These are phyloP conservation scores for Centropus unirufus DNA, from an alignment of 2,113 vertebrate species.

Conservation along the genomic window DNA sequence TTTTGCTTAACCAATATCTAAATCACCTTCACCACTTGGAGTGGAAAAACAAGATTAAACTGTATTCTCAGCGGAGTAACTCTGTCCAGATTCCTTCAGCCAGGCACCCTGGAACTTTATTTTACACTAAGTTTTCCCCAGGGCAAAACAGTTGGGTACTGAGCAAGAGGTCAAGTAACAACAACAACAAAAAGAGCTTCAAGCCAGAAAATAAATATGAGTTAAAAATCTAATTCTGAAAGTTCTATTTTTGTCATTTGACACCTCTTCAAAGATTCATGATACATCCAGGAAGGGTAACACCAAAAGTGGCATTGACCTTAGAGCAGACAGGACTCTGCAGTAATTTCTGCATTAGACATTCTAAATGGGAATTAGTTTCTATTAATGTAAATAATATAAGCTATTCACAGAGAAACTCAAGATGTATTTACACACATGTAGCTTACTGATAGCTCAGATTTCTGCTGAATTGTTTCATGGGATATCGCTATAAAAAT, in stretches of 20 bases:
- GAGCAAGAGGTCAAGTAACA: slow-evolving; percentile 13
- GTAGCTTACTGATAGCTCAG: background rate
- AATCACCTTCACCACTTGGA: background rate
- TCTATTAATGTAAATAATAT: slow-evolving; percentile 15
- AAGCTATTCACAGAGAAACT: background rate
- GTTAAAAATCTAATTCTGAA: slow-evolving; percentile 18
- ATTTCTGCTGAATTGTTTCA: slow-evolving; percentile 12
- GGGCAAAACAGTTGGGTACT: background rate
- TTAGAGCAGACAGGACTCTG: background rate
- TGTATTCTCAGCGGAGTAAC: background rate
- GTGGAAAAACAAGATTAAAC: background rate
- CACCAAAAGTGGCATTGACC: background rate
- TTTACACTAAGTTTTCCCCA: background rate
- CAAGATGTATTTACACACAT: background rate
- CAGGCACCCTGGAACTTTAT: background rate
- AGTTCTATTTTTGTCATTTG: background rate
- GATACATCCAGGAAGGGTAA: background rate
- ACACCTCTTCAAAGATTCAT: background rate
- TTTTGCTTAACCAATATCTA: background rate
- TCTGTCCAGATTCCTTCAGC: background rate
- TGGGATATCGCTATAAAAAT: background rate
- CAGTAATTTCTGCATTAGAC: background rate
- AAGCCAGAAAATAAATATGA: background rate
- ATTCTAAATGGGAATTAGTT: background rate
- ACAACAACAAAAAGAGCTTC: background rate